Base-by-base conservation (phyloP, 2,888 invertebrate genomes). In the Bellardia pandia region DNA sequence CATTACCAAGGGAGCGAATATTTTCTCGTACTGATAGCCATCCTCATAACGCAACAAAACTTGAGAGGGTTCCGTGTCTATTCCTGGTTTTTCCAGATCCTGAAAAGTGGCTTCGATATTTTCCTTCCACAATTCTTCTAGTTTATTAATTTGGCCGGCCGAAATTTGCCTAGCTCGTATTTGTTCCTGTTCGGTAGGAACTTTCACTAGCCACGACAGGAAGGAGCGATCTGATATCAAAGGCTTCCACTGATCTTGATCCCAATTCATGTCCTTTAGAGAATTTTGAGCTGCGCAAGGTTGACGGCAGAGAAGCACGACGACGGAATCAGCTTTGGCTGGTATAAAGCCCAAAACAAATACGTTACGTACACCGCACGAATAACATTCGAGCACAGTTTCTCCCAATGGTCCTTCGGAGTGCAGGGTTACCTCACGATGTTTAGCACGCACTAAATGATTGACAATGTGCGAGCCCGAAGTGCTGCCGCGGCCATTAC, bases 291-390 rank as follows among this genome's bases (percentile, higher is more conserved):
- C 98, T 42, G 99, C 99, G 94, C 99, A 99, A 3, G 99, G 99
- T 94, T 99, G 99, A 1, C 99, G 96, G 92, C 99, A 99, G 4
- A 99, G 95, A 78, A 99, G 94, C 2, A 99, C 99, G 16, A 99
- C 99, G 78, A 99, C 99, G 0, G 99, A 99, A 94, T 99, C 99
- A 1, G 99, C 99, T 94, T 99, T 99, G 40, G 99, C 99, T 0
- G 99, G 99, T 91, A 99, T 99, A 93, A 99, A 99, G 71, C 99
- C 99, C 89, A 99, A 95, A 53, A 99, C 97, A 94, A 99, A 99
- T 0, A 99, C 99, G 94, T 99, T 99, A 78, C 98, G 96, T 68
- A 98, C 98, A 23, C 99, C 99, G 94, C 99, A 99, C 58, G 99
- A 98, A 94, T 99, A 99, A 93, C 99, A 99, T 93, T 99, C 99